Base-by-base conservation (phyloP, 2,888 invertebrate species). In the Coecobrya sp. region DNA sequence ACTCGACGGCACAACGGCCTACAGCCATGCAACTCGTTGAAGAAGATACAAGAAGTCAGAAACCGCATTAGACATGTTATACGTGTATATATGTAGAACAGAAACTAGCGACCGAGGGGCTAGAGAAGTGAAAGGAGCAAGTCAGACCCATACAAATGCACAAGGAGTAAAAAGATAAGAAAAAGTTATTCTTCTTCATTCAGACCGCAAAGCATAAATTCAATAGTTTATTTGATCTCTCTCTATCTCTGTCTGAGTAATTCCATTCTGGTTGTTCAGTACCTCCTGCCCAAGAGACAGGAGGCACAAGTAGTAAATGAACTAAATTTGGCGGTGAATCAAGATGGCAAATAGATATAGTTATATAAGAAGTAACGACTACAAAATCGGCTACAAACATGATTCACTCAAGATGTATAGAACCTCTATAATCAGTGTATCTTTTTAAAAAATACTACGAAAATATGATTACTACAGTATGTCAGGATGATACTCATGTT, bases 271-370 rank as follows among this genome's bases (percentile, higher is more conserved):
- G 7, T 49, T 76, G n/a, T 25, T 45, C 45, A 45, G 45, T 49
- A 49, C 73, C 73, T 76, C 42, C 73, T 76, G 73, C 42, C 11
- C 27, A 8, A 16, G 68, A 13, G 11, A n/a, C 10, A 49, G 49
- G 7, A 49, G 62, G 76, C 42, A 65, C 13, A 49, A 36, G 70
- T 45, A 86, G 62, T 79, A 90, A 90, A 86, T 79, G 79, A 86
- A 59, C 85, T 73, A 79, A 90, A 27, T 90, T 90, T 90, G 90
- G 90, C 86, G 86, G 59, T 76, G 86, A 62, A 79, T 90, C 90
- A 90, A 90, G 86, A 86, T 45, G 76, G 55, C 45, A 36, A 52
- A 68, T 36, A 45, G 27, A 84, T 70, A 59, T 22, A 76, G 49
- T 36, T 16, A 49, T 8, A 19, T 45, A 8, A 2, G 73, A 36